A percentile compares a stretch with the other conserved stretches of the same genome.
Conservation (phyloP, 1,140 invertebrate species). For the Ruditapes philippinarum region DNA sequence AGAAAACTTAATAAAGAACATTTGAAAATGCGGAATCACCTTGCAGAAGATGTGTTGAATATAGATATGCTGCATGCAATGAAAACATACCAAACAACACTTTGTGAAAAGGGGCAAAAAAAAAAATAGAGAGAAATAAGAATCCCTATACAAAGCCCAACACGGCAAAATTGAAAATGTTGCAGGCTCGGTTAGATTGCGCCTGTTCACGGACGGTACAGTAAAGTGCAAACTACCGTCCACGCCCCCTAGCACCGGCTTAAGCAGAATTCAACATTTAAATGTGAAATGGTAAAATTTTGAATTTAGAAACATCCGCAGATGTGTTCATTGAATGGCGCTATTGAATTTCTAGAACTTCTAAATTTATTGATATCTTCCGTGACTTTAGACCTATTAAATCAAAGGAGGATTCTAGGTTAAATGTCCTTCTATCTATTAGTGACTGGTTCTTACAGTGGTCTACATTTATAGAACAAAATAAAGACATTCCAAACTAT, state of each 20-base stretch:
- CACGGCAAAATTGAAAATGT: too few species aligned
- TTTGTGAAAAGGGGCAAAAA: background rate
- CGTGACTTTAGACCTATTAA: conserved; percentile 19
- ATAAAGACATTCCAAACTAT: background rate
- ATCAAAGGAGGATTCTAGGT: background rate
- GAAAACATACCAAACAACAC: background rate
- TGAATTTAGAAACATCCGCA: too few species aligned
- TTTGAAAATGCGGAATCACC: conserved; percentile 63
- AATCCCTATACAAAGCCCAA: too few species aligned
- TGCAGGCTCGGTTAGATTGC: too few species aligned
- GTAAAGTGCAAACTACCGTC: too few species aligned
- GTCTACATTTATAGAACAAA: background rate
- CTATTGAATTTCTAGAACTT: conserved; percentile 51
- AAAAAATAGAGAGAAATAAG: too few species aligned
- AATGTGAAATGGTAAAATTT: too few species aligned
- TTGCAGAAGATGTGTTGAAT: conserved; percentile 62
- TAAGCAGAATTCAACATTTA: too few species aligned
- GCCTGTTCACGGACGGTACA: too few species aligned
- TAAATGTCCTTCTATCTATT: background rate
- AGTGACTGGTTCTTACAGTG: background rate
- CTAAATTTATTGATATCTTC: conserved; percentile 44
- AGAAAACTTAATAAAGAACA: conserved; percentile 49
- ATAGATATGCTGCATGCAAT: conserved; percentile 56
- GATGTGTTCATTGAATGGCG: conserved; percentile 35
- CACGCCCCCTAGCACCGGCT: too few species aligned